Evolutionary conservation across 2,113 vertebrate genomes (phyloP), one percentile per base, ranked within the genome.

Genomic region (Callorhinus ursinus): DNA sequence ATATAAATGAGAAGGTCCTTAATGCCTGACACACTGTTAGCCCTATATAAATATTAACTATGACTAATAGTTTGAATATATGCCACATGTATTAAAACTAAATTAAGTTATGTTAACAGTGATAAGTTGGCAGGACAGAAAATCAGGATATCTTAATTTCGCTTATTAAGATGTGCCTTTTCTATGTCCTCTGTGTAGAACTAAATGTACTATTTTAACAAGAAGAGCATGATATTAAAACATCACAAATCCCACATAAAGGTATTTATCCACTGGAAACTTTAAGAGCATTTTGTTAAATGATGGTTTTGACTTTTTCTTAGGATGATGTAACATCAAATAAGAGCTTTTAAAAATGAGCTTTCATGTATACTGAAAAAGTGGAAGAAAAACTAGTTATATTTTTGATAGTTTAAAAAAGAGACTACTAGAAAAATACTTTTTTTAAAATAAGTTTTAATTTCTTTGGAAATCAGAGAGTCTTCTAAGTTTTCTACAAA

Each of bases 341-440:
- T 46, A 1, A 2, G 88, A 93, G 2, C 1, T 96, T 96, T 96
- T 31, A 89, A 93, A 94, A 86, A 61, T 69, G 19, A 77, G 51
- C 39, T 16, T 53, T 59, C 28, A 3, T 76, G 14, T 61, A 95
- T 95, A 92, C 36, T 84, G 21, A 95, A 95, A 97, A 95, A 83
- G 0, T 49, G 84, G 33, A 83, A 96, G 36, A 95, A 98, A 97
- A 98, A 92, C 57, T 0, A 95, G 79, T 83, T 94, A 49, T 1
- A 88, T 96, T 81, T 92, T 86, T 33, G 65, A 16, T 92, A 90
- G 13, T 90, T 97, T 86, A 96, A 65, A 93, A 89, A 59, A 65
- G 97, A 59, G 15, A 88, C 21, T 77, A 11, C 7, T 63, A 79
- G 3, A 81, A 92, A 97, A 97, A 97, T 63, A 0, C 46, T 94